Percentiles rank a stretch among this genome's conserved stretches.
Conservation (phyloP, 1,140 invertebrate species). For the Thaumetopoea pityocampa region DNA sequence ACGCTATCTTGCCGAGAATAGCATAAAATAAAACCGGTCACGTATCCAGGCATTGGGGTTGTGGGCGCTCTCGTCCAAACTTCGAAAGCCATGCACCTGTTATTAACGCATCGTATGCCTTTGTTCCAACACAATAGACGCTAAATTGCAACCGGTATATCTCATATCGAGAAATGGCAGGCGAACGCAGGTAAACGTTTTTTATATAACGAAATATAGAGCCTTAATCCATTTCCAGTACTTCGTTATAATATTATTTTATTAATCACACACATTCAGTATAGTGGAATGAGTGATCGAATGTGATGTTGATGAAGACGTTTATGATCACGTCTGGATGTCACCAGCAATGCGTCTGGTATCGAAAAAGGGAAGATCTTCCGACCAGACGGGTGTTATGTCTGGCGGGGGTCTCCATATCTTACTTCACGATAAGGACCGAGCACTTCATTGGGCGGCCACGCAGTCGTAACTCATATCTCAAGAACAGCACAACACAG, state of each 20-base stretch:
- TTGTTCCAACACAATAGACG: slow-evolving; percentile 63
- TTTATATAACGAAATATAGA: slow-evolving; percentile 25
- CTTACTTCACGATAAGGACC: too few relatives aligned
- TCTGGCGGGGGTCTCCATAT: too few relatives aligned
- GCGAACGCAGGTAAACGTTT: slow-evolving; percentile 43
- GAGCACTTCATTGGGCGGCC: too few relatives aligned
- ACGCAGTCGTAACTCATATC: too few relatives aligned
- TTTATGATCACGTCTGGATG: too few relatives aligned
- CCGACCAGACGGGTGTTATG: too few relatives aligned
- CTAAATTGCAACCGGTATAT: slow-evolving; percentile 67
- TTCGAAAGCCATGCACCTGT: slow-evolving; percentile 63
- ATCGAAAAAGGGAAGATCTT: too few relatives aligned
- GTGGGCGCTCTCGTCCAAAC: slow-evolving; percentile 33
- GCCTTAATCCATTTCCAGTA: slow-evolving; percentile 1
- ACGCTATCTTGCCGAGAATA: slow-evolving; percentile 54
- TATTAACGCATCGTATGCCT: slow-evolving; percentile 66
- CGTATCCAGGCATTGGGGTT: slow-evolving; percentile 24
- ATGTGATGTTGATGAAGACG: too few relatives aligned
- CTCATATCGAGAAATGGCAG: slow-evolving; percentile 37
- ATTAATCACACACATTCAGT: too few relatives aligned
- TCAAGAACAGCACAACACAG: too few relatives aligned
- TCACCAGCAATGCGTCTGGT: too few relatives aligned
- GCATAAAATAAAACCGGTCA: slow-evolving; percentile 57
- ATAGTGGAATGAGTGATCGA: too few relatives aligned
- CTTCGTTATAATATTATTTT: slow-evolving; percentile 3